phyloP scores from a whole-genome alignment of 2,113 vertebrate species.

The Takifugu flavidus region DNA sequence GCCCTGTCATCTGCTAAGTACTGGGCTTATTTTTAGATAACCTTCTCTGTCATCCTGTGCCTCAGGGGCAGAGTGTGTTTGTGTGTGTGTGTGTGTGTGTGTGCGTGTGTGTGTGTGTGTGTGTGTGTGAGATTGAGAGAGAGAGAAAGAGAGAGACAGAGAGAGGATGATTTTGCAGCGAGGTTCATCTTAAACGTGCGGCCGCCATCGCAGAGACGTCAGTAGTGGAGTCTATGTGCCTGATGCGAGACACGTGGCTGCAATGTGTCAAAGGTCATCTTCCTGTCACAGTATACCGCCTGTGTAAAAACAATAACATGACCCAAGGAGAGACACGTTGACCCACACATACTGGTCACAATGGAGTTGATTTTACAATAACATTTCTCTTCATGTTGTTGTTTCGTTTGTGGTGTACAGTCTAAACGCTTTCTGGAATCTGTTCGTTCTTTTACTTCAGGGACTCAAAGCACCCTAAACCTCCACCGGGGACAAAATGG shows the following conservation, averaged over 20 bases:
- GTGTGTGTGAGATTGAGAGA: neutral
- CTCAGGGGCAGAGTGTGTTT: neutral
- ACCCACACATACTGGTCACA: slow-evolving; percentile 19
- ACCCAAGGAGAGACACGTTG: slow-evolving; percentile 24
- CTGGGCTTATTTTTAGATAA: slow-evolving; percentile 35
- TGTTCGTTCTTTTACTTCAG: slow-evolving; percentile 60
- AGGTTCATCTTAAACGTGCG: slow-evolving; percentile 10
- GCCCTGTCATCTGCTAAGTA: slow-evolving; percentile 5
- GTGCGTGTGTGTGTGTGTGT: neutral
- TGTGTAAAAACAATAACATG: slow-evolving; percentile 49
- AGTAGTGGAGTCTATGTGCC: neutral
- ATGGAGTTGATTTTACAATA: slow-evolving; percentile 6
- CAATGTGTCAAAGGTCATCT: slow-evolving; percentile 49
- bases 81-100: neutral
- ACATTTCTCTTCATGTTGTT: slow-evolving; percentile 11
- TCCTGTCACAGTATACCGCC: slow-evolving; percentile 39
- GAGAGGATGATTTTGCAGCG: slow-evolving; percentile 4
- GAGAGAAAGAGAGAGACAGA: neutral
- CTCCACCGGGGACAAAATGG: slow-evolving; percentile 90
- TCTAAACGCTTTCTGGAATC: neutral
- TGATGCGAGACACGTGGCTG: slow-evolving; percentile 10
- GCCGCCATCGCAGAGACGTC: neutral
- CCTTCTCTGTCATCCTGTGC: slow-evolving; percentile 3
- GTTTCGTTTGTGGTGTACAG: neutral
- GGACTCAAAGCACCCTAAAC: slow-evolving; percentile 88